A percentile compares a stretch with the other conserved stretches of the same genome.
Conservation (phyloP, 2,113 vertebrate species). For the Sula dactylatra region DNA sequence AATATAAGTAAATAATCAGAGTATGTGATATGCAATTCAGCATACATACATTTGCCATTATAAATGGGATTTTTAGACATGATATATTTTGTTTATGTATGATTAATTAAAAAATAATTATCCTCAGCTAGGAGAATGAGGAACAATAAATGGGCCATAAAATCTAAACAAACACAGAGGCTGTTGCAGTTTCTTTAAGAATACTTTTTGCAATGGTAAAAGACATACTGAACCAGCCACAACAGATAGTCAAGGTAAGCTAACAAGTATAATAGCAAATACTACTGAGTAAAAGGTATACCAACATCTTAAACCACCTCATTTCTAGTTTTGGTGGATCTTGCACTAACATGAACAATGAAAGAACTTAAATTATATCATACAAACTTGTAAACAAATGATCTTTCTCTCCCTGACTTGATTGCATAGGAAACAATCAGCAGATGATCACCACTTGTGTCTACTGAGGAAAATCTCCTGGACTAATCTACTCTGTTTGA, state of each 20-base stretch:
- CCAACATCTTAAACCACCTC: fast-evolving
- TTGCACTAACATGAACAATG: background rate
- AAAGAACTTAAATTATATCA: background rate
- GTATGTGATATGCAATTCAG: background rate
- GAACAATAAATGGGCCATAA: conserved; percentile 68
- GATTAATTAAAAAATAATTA: conserved; percentile 77
- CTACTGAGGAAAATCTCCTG: background rate
- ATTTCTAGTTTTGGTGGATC: background rate
- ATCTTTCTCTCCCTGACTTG: background rate
- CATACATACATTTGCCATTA: conserved; percentile 8
- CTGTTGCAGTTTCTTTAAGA: conserved; percentile 29
- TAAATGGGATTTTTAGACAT: conserved; percentile 40
- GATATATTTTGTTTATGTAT: conserved; percentile 48
- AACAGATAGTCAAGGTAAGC: background rate
- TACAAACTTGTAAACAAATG: fast-evolving
- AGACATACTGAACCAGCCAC: background rate
- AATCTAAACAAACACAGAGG: conserved; percentile 63
- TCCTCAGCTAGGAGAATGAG: conserved; percentile 49
- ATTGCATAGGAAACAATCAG: background rate
- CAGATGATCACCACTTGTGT: background rate
- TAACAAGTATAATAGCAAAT: background rate
- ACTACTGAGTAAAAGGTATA: background rate
- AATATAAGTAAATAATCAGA: background rate
- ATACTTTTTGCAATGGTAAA: conserved; percentile 32
- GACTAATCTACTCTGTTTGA: background rate